A percentile compares a stretch with the other conserved stretches of the same genome.
Conservation (phyloP, 92 coral and sea anemone species). For the Bergia sp. region DNA sequence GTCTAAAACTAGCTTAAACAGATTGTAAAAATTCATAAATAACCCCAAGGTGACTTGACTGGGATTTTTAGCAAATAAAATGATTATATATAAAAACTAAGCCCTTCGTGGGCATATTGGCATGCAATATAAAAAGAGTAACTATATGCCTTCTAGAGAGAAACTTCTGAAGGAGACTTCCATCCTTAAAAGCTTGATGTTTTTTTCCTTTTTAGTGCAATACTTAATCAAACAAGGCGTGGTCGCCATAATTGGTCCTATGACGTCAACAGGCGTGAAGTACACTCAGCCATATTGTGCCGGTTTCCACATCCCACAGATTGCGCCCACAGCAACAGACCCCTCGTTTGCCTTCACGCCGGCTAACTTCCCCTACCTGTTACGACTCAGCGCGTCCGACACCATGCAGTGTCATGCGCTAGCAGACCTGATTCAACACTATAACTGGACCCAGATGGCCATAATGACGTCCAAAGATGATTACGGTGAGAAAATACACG, state of each 20-base stretch:
- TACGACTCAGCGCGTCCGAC: conserved; percentile 68
- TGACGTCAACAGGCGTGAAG: conserved; percentile 79
- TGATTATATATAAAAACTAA: too few species aligned
- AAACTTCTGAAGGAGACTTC: background rate
- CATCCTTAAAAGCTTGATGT: background rate
- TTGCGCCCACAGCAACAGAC: conserved; percentile 80
- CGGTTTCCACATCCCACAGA: conserved; percentile 78
- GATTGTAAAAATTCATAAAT: too few species aligned
- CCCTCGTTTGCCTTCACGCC: conserved; percentile 66
- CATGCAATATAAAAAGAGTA: background rate
- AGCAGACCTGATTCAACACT: conserved; percentile 63
- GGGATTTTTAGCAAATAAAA: too few species aligned
- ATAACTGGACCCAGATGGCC: conserved; percentile 73
- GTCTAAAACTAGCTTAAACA: too few species aligned
- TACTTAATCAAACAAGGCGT: conserved; percentile 67
- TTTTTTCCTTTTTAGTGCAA: conserved; percentile 43
- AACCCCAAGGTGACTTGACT: too few species aligned
- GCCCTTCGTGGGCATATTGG: too few species aligned
- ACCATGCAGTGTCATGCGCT: conserved; percentile 72
- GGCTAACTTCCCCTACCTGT: conserved; percentile 66
- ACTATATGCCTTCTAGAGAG: background rate
- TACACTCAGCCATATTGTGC: conserved; percentile 77
- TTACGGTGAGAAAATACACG: conserved; percentile 54
- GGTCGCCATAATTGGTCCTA: conserved; percentile 78
- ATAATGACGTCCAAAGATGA: conserved; percentile 75